A percentile compares a stretch with the other conserved stretches of the same genome.
phyloP scores from a whole-genome alignment of 2,113 vertebrate species.

The Paramormyrops kingsleyae region DNA sequence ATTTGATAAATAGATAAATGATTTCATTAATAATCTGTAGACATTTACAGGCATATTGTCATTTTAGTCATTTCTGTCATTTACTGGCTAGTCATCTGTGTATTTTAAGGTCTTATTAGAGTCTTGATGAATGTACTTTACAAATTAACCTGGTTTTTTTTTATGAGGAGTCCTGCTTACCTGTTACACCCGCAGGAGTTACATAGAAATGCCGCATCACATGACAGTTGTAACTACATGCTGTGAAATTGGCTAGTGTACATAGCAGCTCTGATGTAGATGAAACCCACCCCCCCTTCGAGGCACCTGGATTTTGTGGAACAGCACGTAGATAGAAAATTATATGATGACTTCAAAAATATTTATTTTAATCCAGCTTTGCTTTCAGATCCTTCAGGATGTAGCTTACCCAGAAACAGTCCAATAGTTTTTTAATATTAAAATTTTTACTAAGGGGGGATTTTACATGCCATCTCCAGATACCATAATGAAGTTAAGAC shows the following conservation, averaged over 20 bases:
- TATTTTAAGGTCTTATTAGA: background rate
- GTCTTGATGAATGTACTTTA: background rate
- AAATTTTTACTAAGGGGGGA: background rate
- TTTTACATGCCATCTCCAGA: background rate
- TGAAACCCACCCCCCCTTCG: background rate
- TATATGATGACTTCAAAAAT: background rate
- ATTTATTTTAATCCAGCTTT: background rate
- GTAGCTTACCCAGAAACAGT: background rate
- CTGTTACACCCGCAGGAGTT: background rate
- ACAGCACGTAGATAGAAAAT: background rate
- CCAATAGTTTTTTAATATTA: background rate
- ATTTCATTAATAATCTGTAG: background rate
- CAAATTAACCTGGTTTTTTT: background rate
- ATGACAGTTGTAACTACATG: background rate
- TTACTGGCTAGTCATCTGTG: background rate
- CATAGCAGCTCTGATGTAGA: background rate
- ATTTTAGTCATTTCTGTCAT: background rate
- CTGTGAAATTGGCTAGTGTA: background rate
- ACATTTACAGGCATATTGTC: background rate
- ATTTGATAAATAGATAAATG: background rate
- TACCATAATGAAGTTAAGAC: background rate
- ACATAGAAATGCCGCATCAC: background rate
- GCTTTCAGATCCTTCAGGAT: background rate
- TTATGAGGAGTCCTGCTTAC: background rate
- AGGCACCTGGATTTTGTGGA: background rate